A percentile compares a stretch with the other conserved stretches of the same genome.
Evolutionary conservation across 1,140 invertebrate genomes (phyloP).

Genomic region (Leguminivora glycinivorella): DNA sequence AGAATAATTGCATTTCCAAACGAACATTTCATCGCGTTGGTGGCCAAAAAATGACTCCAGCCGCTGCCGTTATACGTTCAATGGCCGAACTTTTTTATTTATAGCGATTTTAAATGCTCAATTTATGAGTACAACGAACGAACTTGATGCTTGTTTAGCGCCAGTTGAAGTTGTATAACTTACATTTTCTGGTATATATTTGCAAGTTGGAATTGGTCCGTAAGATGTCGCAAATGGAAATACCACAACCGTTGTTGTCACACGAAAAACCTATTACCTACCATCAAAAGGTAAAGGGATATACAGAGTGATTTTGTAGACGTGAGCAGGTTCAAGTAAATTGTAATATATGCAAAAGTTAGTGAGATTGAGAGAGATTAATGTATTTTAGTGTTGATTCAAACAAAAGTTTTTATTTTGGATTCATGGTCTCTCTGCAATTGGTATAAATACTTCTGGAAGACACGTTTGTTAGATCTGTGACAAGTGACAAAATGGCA

Average conservation of each 20-base stretch:
- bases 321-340: too few relatives aligned
- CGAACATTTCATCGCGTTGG: neutral
- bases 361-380: too few relatives aligned
- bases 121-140: slow-evolving; percentile 7
- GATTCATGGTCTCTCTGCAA: too few relatives aligned
- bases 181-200: neutral
- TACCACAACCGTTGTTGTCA: neutral
- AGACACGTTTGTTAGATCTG: too few relatives aligned
- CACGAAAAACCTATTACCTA: neutral
- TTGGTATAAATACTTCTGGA: too few relatives aligned
- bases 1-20: slow-evolving; percentile 20
- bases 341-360: too few relatives aligned
- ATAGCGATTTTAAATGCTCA: slow-evolving; percentile 5
- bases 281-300: neutral
- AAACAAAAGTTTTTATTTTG: too few relatives aligned
- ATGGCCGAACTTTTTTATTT: slow-evolving; percentile 18
- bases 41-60: neutral
- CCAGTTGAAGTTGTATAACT: neutral
- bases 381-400: too few relatives aligned
- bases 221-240: neutral
- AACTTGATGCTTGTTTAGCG: slow-evolving; percentile 4
- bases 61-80: neutral
- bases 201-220: neutral
- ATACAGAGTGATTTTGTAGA: too few relatives aligned
- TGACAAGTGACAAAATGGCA: too few relatives aligned